These are phyloP conservation scores for Chirona hameri DNA, from an alignment of 2,888 invertebrate genomes.

Conservation along the genomic window DNA sequence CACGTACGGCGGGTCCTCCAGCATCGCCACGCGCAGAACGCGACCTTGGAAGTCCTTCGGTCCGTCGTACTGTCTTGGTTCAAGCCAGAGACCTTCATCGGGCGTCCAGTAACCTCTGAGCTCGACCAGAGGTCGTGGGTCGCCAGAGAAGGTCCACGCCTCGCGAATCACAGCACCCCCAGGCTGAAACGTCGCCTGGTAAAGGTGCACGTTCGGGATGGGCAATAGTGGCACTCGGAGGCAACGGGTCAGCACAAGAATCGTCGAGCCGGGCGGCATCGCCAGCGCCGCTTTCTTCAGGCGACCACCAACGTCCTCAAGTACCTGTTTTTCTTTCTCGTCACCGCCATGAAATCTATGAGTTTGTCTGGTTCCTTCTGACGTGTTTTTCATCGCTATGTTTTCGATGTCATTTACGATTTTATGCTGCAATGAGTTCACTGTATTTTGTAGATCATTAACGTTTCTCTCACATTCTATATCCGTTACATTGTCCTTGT, in stretches of 20 bases:
- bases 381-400: no score
- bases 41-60: constrained; percentile 8
- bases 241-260: background rate
- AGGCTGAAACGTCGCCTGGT: background rate
- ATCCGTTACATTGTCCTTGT: no score
- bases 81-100: background rate
- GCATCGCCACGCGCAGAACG: background rate
- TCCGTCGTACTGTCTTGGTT: background rate
- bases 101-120: background rate
- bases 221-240: background rate
- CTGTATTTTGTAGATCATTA: no score
- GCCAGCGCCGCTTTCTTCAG: background rate
- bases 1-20: background rate
- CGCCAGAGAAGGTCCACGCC: background rate
- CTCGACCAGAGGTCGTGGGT: background rate
- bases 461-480: no score
- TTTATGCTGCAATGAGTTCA: no score
- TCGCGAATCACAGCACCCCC: background rate
- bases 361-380: no score
- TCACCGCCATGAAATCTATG: no score
- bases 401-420: no score
- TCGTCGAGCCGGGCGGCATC: background rate
- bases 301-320: background rate
- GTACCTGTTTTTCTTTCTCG: background rate
- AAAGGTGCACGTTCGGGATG: background rate